These are phyloP conservation scores for Philhelius pedissequus DNA, from an alignment of 2,888 invertebrate species.

Conservation along the genomic window DNA sequence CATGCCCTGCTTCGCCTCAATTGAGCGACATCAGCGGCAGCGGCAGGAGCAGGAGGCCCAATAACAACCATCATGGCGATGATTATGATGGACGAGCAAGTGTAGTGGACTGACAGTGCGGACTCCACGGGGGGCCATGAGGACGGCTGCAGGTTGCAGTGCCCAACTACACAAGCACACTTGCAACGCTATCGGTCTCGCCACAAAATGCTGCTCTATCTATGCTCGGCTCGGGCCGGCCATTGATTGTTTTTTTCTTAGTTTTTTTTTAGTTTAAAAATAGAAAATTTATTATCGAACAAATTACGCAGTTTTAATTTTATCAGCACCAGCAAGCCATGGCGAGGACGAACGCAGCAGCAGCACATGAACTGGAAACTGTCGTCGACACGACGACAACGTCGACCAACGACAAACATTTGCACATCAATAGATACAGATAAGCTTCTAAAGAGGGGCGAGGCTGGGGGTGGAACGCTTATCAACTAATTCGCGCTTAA, in stretches of 20 bases:
- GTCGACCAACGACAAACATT: conserved; percentile 18
- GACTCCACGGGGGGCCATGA: conserved; percentile 20
- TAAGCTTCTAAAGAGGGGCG: background rate
- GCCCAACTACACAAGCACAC: background rate
- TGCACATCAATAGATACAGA: conserved; percentile 13
- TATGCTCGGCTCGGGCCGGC: background rate
- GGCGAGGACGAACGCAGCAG: conserved; percentile 35
- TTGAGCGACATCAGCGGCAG: conserved; percentile 40
- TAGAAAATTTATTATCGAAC: conserved; percentile 65
- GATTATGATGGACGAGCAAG: conserved; percentile 30
- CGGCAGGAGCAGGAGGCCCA: background rate
- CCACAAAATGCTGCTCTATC: conserved; percentile 13
- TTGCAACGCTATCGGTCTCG: conserved; percentile 22
- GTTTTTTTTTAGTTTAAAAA: conserved; percentile 43
- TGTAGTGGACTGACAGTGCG: background rate
- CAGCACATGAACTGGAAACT: conserved; percentile 13
- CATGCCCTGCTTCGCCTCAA: conserved; percentile 55
- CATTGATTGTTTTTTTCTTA: conserved; percentile 47
- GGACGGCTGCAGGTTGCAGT: background rate
- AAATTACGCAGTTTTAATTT: conserved; percentile 66
- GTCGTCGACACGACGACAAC: background rate
- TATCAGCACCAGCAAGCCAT: conserved; percentile 35
- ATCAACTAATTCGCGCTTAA: conserved; percentile 30
- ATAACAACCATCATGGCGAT: background rate
- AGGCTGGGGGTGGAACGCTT: conserved; percentile 6